These are phyloP conservation scores for Microctenopoma steveboyesi DNA, from an alignment of 2,797 vertebrate species.

Conservation along the genomic window DNA sequence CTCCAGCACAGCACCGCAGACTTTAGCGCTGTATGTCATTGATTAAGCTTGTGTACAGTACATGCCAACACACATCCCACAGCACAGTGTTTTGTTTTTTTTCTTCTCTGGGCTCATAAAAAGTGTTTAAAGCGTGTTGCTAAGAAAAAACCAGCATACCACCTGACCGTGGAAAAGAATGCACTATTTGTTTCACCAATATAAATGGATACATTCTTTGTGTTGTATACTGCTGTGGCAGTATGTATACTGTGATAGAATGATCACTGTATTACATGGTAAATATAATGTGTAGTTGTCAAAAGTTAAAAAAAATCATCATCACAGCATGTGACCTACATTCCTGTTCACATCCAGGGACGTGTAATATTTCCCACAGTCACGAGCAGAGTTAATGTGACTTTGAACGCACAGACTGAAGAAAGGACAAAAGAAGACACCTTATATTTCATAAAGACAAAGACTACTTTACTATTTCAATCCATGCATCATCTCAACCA, in stretches of 20 bases:
- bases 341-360: neutral
- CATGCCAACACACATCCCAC: constrained; percentile 67
- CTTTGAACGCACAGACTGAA: neutral
- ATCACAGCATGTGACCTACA: constrained; percentile 1
- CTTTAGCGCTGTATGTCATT: constrained; percentile 76
- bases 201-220: neutral
- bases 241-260: neutral
- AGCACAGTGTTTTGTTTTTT: constrained; percentile 27
- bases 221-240: neutral
- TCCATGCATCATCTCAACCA: no score
- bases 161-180: constrained; percentile 24
- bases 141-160: constrained; percentile 27
- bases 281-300: neutral
- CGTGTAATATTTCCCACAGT: constrained; percentile 2
- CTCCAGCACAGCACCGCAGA: constrained; percentile 71
- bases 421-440: constrained; percentile 2
- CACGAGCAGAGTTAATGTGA: neutral
- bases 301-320: neutral
- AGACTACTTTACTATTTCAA: neutral
- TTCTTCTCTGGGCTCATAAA: constrained; percentile 38
- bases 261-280: no score
- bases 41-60: constrained; percentile 69
- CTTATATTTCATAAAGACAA: constrained; percentile 8
- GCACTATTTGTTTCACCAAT: neutral
- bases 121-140: constrained; percentile 27